Evolutionary conservation across 2,888 invertebrate genomes (phyloP).

Genomic region (Tenodera sinensis): DNA sequence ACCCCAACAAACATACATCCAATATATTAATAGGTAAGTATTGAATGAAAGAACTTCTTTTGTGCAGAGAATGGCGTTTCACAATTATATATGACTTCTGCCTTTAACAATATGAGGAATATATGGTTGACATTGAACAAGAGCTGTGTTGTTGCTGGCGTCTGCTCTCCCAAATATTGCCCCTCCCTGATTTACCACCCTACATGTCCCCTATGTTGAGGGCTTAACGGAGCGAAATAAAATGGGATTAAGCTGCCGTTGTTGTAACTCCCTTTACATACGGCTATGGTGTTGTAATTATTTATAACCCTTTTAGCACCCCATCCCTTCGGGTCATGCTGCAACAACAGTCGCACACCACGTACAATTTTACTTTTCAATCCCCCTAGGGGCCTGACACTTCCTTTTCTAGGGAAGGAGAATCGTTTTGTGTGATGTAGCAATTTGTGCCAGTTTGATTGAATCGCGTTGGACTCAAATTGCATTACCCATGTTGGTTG

Average conservation of each 20-base stretch:
- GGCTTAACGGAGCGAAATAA: background rate
- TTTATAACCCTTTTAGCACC: background rate
- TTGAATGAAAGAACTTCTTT: too few relatives aligned
- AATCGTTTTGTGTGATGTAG: background rate
- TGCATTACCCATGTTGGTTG: background rate
- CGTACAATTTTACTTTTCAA: background rate
- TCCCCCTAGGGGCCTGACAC: background rate
- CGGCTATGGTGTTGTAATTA: background rate
- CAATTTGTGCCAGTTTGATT: background rate
- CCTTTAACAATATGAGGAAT: background rate
- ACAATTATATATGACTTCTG: too few relatives aligned
- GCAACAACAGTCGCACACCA: background rate
- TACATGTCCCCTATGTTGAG: background rate
- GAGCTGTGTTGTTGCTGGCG: background rate
- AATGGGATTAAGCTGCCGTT: background rate
- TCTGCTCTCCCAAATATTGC: background rate
- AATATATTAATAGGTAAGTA: too few relatives aligned
- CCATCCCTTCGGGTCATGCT: background rate
- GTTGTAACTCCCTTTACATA: background rate
- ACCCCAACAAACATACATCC: too few relatives aligned
- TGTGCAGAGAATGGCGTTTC: too few relatives aligned
- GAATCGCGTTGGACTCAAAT: background rate
- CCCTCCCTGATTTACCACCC: background rate
- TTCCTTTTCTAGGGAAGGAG: background rate
- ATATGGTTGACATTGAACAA: background rate